These are phyloP conservation scores for Tragelaphus strepsiceros DNA, from an alignment of 2,113 vertebrate genomes.

Conservation along the genomic window DNA sequence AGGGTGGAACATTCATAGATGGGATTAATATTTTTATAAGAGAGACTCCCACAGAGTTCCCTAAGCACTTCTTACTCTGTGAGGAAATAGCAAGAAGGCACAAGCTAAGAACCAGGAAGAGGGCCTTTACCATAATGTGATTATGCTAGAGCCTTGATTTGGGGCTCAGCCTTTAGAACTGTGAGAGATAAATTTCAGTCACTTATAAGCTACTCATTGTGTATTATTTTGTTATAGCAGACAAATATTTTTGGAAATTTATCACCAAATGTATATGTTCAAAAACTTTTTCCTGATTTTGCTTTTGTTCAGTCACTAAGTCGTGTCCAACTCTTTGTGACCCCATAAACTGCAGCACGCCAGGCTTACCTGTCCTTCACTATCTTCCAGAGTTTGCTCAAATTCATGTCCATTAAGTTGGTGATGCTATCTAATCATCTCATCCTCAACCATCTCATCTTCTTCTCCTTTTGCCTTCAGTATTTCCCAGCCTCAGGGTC, in stretches of 20 bases:
- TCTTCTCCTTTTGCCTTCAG: neutral
- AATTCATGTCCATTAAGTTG: neutral
- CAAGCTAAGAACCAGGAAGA: neutral
- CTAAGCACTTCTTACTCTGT: neutral
- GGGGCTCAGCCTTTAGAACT: neutral
- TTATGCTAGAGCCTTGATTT: neutral
- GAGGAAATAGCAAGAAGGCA: neutral
- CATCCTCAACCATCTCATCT: neutral
- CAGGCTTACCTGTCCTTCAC: neutral
- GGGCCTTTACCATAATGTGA: neutral
- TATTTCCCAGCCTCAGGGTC: neutral
- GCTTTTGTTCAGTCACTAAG: neutral
- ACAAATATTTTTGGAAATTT: slow-evolving; percentile 7
- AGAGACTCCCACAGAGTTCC: neutral
- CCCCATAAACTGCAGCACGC: neutral
- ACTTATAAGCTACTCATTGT: neutral
- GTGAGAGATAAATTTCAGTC: neutral
- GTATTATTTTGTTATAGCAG: neutral
- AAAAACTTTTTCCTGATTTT: neutral
- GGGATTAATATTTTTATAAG: neutral
- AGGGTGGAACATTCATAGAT: neutral
- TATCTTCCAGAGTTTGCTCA: neutral
- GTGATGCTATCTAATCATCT: neutral
- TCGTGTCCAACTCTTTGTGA: neutral
- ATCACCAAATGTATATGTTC: neutral